Evolutionary conservation across 2,797 vertebrate genomes (phyloP).

Genomic region (Esox masquinongy): DNA sequence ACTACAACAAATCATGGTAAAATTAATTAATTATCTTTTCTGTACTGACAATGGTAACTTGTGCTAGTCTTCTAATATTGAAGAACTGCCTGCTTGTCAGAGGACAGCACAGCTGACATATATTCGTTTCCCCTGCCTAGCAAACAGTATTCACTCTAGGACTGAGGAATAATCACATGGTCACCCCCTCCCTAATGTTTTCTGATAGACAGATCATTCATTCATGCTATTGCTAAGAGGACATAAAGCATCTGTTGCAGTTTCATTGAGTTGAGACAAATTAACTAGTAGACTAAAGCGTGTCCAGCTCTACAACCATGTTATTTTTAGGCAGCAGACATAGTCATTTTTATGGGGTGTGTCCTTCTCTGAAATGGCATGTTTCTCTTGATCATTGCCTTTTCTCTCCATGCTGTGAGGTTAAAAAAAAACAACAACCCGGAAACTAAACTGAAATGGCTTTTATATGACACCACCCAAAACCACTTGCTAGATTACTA

Average conservation of each 20-base stretch:
- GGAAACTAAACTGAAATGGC: neutral
- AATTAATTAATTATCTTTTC: neutral
- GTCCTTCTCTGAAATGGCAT: neutral
- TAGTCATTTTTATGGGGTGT: constrained; percentile 1
- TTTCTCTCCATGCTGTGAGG: neutral
- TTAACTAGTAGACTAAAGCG: neutral
- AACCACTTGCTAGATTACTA: neutral
- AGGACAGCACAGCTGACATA: neutral
- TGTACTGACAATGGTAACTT: neutral
- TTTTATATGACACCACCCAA: neutral
- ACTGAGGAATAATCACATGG: neutral
- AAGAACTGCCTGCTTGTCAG: neutral
- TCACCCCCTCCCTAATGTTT: neutral
- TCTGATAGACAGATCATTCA: neutral
- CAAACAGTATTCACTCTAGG: neutral
- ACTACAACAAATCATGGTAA: neutral
- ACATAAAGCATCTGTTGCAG: neutral
- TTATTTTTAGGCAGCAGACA: neutral
- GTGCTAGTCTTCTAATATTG: neutral
- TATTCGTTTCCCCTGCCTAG: too few species aligned
- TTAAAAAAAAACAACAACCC: neutral
- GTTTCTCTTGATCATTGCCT: neutral
- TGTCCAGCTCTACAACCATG: neutral
- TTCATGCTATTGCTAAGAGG: neutral
- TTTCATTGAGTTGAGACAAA: neutral